Evolutionary conservation across 64 coral and sea anemone species (phyloP), one percentile per base, ranked within the genome.

Genomic region (Stylophora pistillata): DNA sequence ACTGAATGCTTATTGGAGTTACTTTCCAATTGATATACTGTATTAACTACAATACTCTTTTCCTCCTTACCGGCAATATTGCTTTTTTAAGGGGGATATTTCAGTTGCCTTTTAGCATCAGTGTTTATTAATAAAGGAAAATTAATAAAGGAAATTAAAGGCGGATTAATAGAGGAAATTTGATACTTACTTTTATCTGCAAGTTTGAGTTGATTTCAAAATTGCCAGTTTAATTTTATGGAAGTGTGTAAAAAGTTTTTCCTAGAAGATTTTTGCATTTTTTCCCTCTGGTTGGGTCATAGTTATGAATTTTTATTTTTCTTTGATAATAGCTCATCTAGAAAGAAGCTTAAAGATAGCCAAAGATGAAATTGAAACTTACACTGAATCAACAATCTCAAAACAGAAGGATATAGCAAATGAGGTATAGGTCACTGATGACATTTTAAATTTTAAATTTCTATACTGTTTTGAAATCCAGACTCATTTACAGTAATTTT

Each of bases 401-500:
- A 99, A 95, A 20, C 97, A 99, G 63, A 99, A 99, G 86, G 90
- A 91, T 12, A 93, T 99, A 90, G 97, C 97, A 64, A 95, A 94
- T 59, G 97, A 99, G 88, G 96, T 98, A 68, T 53, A 77, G 9
- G 9, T 30, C 13, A 77, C 29, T 10, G 21, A 21, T 23, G 29
- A 10, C 2, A 15, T 13, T 34, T 27, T 52, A 0, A 7, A 47
- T 47, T 47, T 47, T 47, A 47, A 4, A 47, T 47, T 47, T 47
- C n/a, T 47, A 47, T 47, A 1, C 37, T 47, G 37, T 47, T 47
- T 47, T 47, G n/a, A 47, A 4, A 47, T 47, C 7, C 37, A 47
- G 7, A 47, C 37, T 47, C 7, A 47, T 47, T 47, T 47, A 7
- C 37, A n/a, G n/a, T n/a, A n/a, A n/a, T n/a, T n/a, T n/a, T n/a